Evolutionary conservation across 2,113 vertebrate genomes (phyloP).

Genomic region (Sus scrofa): T2T-Sscrofa CM000817.6:87124001-87124500

Average conservation of each 20-base stretch:
- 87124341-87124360: neutral
- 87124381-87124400: neutral
- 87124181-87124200: neutral
- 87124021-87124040: neutral
- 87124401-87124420: neutral
- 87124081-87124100: neutral
- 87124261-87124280: constrained; percentile 66
- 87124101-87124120: constrained; percentile 28
- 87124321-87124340: constrained; percentile 58
- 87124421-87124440: neutral
- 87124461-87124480: neutral
- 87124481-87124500: neutral
- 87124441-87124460: neutral
- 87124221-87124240: constrained; percentile 51
- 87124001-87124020: neutral
- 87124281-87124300: constrained; percentile 59
- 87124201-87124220: constrained; percentile 60
- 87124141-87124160: constrained; percentile 45
- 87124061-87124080: neutral
- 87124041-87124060: neutral
- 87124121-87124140: constrained; percentile 24
- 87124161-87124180: neutral
- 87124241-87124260: constrained; percentile 17
- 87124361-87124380: constrained; percentile 14
- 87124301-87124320: constrained; percentile 42